Conservation (phyloP, 2,888 invertebrate species). For the Drosophila sordidula region DNA sequence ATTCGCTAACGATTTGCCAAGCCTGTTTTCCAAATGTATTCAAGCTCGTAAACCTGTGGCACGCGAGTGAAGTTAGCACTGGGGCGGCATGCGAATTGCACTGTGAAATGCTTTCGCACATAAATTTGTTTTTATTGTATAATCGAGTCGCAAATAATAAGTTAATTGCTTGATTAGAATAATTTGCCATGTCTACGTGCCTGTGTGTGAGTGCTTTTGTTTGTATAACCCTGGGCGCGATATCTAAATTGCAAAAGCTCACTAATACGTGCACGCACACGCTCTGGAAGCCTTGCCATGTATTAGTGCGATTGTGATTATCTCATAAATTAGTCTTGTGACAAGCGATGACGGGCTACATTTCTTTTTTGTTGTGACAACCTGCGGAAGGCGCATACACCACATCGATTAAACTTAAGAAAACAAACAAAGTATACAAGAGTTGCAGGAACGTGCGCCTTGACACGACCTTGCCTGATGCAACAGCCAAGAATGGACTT, state of each 20-base stretch:
- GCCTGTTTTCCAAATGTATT: slow-evolving; percentile 22
- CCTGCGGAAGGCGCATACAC: slow-evolving; percentile 1
- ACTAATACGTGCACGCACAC: slow-evolving; percentile 28
- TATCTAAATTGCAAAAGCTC: slow-evolving; percentile 50
- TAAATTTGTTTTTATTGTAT: slow-evolving; percentile 30
- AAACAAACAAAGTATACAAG: slow-evolving; percentile 22
- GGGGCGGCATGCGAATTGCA: slow-evolving; percentile 9
- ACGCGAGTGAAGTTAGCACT: slow-evolving; percentile 47
- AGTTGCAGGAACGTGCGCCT: slow-evolving; percentile 23
- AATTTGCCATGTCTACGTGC: slow-evolving; percentile 47
- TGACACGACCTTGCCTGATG: slow-evolving; percentile 24
- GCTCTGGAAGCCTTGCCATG: slow-evolving; percentile 15
- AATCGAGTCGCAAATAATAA: slow-evolving; percentile 54
- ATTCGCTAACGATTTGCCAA: slow-evolving; percentile 10
- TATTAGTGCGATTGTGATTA: slow-evolving; percentile 71
- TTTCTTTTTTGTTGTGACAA: slow-evolving; percentile 10
- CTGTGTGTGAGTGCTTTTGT: slow-evolving; percentile 16
- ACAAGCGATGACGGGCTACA: slow-evolving; percentile 71
- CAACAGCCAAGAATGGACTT: slow-evolving; percentile 21
- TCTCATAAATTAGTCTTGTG: slow-evolving; percentile 82
- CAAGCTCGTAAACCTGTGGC: slow-evolving; percentile 17
- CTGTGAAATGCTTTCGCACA: slow-evolving; percentile 19
- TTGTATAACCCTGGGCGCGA: slow-evolving; percentile 45
- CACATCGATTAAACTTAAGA: slow-evolving; percentile 60
- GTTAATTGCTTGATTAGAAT: slow-evolving; percentile 73